Percentiles rank a stretch among this genome's conserved stretches.
These are phyloP conservation scores for Aphyosemion australe DNA, from an alignment of 2,113 vertebrate genomes.

Conservation along the genomic window DNA sequence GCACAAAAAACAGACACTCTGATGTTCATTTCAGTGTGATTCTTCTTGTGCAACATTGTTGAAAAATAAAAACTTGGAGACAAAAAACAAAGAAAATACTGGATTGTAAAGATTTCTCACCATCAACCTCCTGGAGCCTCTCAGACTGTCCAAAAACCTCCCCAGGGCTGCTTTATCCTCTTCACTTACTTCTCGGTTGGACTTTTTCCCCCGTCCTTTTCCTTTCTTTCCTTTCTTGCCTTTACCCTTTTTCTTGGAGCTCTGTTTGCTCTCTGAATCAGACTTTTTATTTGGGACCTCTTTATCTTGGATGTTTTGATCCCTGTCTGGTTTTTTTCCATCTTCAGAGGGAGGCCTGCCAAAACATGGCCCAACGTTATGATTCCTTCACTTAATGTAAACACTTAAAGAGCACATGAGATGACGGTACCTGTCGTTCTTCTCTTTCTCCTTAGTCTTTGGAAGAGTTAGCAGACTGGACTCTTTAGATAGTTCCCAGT, in stretches of 20 bases:
- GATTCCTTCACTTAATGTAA: neutral
- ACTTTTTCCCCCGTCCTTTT: slow-evolving; percentile 75
- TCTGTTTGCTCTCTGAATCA: slow-evolving; percentile 36
- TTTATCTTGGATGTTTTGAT: slow-evolving; percentile 23
- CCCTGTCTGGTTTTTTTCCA: slow-evolving; percentile 24
- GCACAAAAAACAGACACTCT: slow-evolving; percentile 15
- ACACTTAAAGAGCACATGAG: neutral
- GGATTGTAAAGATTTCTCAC: slow-evolving; percentile 59
- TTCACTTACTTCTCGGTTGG: slow-evolving; percentile 61
- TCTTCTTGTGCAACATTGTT: too few relatives aligned
- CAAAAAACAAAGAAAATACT: neutral
- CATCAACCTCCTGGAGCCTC: slow-evolving; percentile 75
- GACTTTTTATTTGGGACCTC: slow-evolving; percentile 35
- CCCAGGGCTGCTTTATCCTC: slow-evolving; percentile 67
- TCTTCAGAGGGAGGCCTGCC: slow-evolving; percentile 46
- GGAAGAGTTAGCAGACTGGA: slow-evolving; percentile 13
- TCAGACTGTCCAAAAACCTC: slow-evolving; percentile 70
- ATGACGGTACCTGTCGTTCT: slow-evolving; percentile 49
- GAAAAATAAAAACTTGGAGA: neutral
- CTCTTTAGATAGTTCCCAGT: slow-evolving; percentile 3
- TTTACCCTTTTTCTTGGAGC: slow-evolving; percentile 74
- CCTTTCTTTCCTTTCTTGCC: slow-evolving; percentile 78
- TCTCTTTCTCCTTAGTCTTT: slow-evolving; percentile 20
- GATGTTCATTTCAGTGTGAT: neutral
- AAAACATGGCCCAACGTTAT: neutral